These are phyloP conservation scores for Eupithecia abbreviata DNA, from an alignment of 2,888 invertebrate genomes.

Conservation along the genomic window DNA sequence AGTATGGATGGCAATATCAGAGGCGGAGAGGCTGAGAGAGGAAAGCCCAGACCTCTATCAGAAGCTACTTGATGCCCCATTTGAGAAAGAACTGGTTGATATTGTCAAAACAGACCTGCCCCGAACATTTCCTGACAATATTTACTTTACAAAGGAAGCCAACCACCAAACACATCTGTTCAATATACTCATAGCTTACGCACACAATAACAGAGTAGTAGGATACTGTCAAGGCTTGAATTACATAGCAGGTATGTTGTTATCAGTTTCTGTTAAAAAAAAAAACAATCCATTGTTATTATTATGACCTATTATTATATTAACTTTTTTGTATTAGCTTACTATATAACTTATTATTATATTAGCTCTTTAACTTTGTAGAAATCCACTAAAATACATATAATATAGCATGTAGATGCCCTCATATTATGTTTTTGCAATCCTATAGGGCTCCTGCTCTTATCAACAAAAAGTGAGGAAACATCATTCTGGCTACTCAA, in stretches of 20 bases:
- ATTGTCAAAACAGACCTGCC: slow-evolving; percentile 95
- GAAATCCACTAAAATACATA: neutral
- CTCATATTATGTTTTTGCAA: neutral
- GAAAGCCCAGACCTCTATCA: slow-evolving; percentile 87
- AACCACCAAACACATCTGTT: slow-evolving; percentile 90
- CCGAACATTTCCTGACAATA: slow-evolving; percentile 97
- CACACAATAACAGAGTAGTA: slow-evolving; percentile 92
- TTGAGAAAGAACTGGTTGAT: slow-evolving; percentile 89
- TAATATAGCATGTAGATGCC: neutral
- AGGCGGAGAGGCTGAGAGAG: slow-evolving; percentile 87
- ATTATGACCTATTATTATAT: neutral
- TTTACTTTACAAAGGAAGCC: slow-evolving; percentile 92
- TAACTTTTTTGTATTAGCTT: too few species aligned
- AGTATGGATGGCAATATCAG: slow-evolving; percentile 95
- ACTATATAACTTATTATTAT: neutral
- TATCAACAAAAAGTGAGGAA: slow-evolving; percentile 95
- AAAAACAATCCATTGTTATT: neutral
- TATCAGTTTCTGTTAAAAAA: slow-evolving; percentile 11
- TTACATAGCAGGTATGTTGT: slow-evolving; percentile 89
- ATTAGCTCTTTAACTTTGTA: neutral
- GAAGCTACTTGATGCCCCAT: slow-evolving; percentile 87
- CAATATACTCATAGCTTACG: slow-evolving; percentile 94
- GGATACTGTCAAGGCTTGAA: slow-evolving; percentile 98
- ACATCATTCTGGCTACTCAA: slow-evolving; percentile 96
- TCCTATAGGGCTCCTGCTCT: slow-evolving; percentile 87